These are phyloP conservation scores for Periophthalmus magnuspinnatus DNA, from an alignment of 2,797 vertebrate species.

Conservation along the genomic window DNA sequence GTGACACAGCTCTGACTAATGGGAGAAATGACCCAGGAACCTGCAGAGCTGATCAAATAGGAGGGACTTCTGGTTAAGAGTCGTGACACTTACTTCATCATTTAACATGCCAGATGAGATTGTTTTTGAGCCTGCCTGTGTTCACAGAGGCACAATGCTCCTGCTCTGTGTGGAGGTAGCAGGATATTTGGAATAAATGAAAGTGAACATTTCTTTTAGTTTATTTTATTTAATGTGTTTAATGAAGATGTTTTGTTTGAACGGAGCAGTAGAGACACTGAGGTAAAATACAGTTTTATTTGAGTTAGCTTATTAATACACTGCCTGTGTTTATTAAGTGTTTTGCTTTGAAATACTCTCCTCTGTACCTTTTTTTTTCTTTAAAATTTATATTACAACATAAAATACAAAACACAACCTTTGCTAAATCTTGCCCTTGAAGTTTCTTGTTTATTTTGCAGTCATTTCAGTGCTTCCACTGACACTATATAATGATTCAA, in stretches of 20 bases:
- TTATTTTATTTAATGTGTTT: neutral
- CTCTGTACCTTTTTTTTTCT: too few species aligned
- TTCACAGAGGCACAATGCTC: neutral
- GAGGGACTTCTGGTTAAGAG: conserved; percentile 6
- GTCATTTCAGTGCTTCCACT: conserved; percentile 1
- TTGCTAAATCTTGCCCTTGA: conserved; percentile 5
- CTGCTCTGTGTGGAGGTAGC: neutral
- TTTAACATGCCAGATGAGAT: neutral
- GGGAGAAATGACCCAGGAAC: neutral
- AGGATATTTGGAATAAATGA: neutral
- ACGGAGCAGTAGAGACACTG: neutral
- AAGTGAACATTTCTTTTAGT: neutral
- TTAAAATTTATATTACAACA: neutral
- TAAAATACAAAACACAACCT: neutral
- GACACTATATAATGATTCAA: neutral
- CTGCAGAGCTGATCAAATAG: conserved; percentile 7
- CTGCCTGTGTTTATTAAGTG: too few species aligned
- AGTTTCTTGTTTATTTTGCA: conserved; percentile 3
- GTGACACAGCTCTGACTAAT: conserved; percentile 19
- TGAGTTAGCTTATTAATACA: neutral
- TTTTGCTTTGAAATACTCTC: too few species aligned
- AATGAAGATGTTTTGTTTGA: too few species aligned
- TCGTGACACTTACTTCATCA: neutral
- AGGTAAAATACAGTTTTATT: neutral
- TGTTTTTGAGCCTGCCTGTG: neutral